These are phyloP conservation scores for Loxodonta africana DNA, from an alignment of 2,113 vertebrate species.

Conservation along the genomic window DNA sequence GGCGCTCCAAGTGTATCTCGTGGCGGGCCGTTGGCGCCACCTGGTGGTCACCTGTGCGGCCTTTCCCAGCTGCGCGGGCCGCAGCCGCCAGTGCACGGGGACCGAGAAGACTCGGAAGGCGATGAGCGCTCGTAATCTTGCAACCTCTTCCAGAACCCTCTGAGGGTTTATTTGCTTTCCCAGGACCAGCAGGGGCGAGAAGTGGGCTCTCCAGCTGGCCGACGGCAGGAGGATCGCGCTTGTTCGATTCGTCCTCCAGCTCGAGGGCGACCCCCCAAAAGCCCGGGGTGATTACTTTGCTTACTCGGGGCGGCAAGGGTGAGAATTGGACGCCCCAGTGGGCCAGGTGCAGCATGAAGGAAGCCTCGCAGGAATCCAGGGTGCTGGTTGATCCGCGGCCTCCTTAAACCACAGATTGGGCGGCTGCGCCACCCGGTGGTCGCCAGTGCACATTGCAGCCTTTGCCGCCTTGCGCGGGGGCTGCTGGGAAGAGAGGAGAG, in stretches of 20 bases:
- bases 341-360: accelerated
- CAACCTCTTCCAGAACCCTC: neutral
- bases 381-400: accelerated
- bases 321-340: neutral
- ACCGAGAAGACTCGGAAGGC: accelerated
- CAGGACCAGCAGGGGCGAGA: neutral
- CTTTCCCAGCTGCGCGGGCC: neutral
- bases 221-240: neutral
- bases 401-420: no score
- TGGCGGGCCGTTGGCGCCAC: neutral
- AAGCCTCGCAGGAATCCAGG: neutral
- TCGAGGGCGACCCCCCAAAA: no score
- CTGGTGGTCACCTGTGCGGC: neutral
- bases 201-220: neutral
- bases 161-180: neutral
- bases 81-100: accelerated
- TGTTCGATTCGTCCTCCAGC: neutral
- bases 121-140: accelerated
- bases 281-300: neutral
- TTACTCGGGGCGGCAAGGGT: neutral
- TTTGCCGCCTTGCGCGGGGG: neutral
- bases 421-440: neutral
- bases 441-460: accelerated
- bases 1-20: accelerated
- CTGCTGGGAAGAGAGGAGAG: neutral